phyloP scores from a whole-genome alignment of 1,140 invertebrate species.

The Lordiphosa clarofinis region DNA sequence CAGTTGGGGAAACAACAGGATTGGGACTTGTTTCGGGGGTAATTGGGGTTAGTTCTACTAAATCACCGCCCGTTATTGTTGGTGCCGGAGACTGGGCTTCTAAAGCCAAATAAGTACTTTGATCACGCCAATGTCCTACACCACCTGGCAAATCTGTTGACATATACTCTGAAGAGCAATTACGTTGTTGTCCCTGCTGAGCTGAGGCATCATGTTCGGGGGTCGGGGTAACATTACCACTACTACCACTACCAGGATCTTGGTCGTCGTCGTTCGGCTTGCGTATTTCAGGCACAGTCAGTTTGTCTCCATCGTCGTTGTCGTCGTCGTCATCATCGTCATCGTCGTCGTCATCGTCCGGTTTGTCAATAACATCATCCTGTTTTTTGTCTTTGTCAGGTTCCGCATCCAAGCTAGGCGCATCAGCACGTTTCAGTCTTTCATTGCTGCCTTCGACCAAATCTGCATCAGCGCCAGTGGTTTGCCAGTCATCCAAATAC shows the following conservation, averaged over 20 bases:
- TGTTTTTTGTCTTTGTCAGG: conserved; percentile 67
- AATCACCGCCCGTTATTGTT: conserved; percentile 23
- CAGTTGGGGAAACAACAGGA: conserved; percentile 14
- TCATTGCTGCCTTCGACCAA: conserved; percentile 36
- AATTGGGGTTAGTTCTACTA: conserved; percentile 42
- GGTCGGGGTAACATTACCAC: conserved; percentile 82
- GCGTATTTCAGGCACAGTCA: conserved; percentile 76
- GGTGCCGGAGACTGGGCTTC: conserved; percentile 61
- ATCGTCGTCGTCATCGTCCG: conserved; percentile 67
- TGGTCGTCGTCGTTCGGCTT: conserved; percentile 81
- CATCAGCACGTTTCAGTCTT: conserved; percentile 44
- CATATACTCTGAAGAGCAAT: conserved; percentile 84
- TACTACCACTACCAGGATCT: conserved; percentile 83
- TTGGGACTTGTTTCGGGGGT: conserved; percentile 52
- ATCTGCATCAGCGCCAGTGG: conserved; percentile 31
- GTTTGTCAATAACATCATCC: conserved; percentile 43
- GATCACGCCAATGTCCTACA: conserved; percentile 90
- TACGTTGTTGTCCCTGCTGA: conserved; percentile 72
- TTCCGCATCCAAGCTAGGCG: conserved; percentile 34
- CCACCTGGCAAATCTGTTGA: conserved; percentile 88
- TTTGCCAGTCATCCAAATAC: conserved; percentile 59
- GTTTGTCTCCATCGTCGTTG: conserved; percentile 71
- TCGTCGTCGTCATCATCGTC: conserved; percentile 79
- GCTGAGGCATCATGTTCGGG: conserved; percentile 72
- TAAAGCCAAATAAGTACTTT: conserved; percentile 87